Evolutionary conservation across 1,140 invertebrate species (phyloP).

Genomic region (Drosophila ambigua): DNA sequence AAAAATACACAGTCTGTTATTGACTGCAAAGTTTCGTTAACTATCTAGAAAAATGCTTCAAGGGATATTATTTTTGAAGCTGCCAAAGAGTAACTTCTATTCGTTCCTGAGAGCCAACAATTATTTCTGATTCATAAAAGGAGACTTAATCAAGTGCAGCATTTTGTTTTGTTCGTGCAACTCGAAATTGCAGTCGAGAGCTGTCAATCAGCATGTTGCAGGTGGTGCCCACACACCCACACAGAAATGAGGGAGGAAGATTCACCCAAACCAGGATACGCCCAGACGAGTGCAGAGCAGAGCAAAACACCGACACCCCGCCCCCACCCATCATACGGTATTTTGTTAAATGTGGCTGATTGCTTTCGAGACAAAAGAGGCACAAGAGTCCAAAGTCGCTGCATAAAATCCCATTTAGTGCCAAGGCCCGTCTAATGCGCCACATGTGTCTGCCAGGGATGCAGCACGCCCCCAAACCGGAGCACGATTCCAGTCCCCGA

Average conservation of each 20-base stretch:
- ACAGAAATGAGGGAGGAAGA: conserved; percentile 21
- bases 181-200: conserved; percentile 43
- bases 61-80: no score
- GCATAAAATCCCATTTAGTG: conserved; percentile 75
- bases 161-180: conserved; percentile 51
- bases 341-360: conserved; percentile 51
- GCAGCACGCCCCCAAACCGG: conserved; percentile 23
- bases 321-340: conserved; percentile 13
- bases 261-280: conserved; percentile 7
- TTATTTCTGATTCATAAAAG: conserved; percentile 7
- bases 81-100: neutral
- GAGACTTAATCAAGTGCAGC: conserved; percentile 54
- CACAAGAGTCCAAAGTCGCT: conserved; percentile 42
- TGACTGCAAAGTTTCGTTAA: no score
- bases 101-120: neutral
- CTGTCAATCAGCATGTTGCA: conserved; percentile 59
- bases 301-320: no score
- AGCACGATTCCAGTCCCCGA: neutral
- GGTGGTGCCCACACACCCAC: conserved; percentile 37
- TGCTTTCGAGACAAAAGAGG: conserved; percentile 61
- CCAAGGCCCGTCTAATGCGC: conserved; percentile 32
- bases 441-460: conserved; percentile 60
- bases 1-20: no score
- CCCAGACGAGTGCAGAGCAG: no score
- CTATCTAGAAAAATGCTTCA: no score